phyloP scores from a whole-genome alignment of 2,888 invertebrate genomes.

The Oeneis ivallda region DNA sequence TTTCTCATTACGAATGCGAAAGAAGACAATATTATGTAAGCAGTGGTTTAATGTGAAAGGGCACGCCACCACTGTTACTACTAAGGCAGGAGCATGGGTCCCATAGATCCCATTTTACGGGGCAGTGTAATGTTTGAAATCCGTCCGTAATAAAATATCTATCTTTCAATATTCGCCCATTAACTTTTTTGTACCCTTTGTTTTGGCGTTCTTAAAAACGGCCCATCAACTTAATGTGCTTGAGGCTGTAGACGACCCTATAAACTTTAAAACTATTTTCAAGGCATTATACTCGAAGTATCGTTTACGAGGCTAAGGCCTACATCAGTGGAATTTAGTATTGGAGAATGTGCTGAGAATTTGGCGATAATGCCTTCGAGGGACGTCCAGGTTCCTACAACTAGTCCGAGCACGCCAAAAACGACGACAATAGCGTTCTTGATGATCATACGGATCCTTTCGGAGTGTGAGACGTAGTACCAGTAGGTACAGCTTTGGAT shows the following conservation, averaged over 20 bases:
- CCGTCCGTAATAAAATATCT: no score
- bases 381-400: constrained; percentile 87
- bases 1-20: no score
- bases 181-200: no score
- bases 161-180: no score
- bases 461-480: constrained; percentile 82
- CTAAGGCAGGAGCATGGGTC: no score
- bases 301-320: constrained; percentile 36
- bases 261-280: constrained; percentile 12
- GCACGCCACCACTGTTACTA: no score
- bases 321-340: constrained; percentile 39
- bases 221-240: not conserved
- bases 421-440: constrained; percentile 84
- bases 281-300: constrained; percentile 39
- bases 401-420: constrained; percentile 85
- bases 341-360: constrained; percentile 59
- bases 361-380: constrained; percentile 83
- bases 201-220: no score
- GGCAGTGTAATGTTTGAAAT: no score
- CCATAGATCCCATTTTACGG: no score
- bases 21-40: no score
- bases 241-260: not conserved
- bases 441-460: constrained; percentile 80
- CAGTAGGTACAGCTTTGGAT: constrained; percentile 93
- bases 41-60: no score